Evolutionary conservation across 2,113 vertebrate species (phyloP).

Genomic region (Megalops atlanticus): DNA sequence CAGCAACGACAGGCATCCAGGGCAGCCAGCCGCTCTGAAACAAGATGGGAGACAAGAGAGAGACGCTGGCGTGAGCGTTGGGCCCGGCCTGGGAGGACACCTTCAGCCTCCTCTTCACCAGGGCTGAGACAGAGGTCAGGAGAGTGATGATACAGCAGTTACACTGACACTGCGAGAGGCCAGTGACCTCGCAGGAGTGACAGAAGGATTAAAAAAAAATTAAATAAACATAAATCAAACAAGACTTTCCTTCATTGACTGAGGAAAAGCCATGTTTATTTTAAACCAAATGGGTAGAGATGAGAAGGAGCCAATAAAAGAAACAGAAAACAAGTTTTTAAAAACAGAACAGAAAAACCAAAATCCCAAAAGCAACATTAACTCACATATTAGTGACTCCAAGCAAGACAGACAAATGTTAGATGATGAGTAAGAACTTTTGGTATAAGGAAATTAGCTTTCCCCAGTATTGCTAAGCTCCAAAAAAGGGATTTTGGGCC

Average conservation of each 20-base stretch:
- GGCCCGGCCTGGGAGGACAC: not conserved
- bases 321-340: not conserved
- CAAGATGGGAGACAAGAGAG: constrained; percentile 16
- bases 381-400: constrained; percentile 40
- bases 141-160: constrained; percentile 24
- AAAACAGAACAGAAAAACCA: constrained; percentile 25
- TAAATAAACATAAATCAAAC: constrained; percentile 28
- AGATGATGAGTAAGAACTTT: constrained; percentile 64
- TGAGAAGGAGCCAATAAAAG: not conserved
- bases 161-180: constrained; percentile 27
- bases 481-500: constrained; percentile 32
- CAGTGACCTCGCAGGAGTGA: constrained; percentile 24
- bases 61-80: not conserved
- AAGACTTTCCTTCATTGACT: constrained; percentile 14
- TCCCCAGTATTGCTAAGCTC: constrained; percentile 26
- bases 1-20: constrained; percentile 97
- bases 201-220: not conserved
- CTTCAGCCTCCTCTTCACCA: not conserved
- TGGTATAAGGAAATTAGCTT: constrained; percentile 22
- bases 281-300: constrained; percentile 8
- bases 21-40: constrained; percentile 90
- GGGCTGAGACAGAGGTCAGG: constrained; percentile 3
- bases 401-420: constrained; percentile 70
- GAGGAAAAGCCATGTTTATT: constrained; percentile 28
- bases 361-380: constrained; percentile 30